These are phyloP conservation scores for Caranx ignobilis DNA, from an alignment of 2,113 vertebrate genomes.

Conservation along the genomic window DNA sequence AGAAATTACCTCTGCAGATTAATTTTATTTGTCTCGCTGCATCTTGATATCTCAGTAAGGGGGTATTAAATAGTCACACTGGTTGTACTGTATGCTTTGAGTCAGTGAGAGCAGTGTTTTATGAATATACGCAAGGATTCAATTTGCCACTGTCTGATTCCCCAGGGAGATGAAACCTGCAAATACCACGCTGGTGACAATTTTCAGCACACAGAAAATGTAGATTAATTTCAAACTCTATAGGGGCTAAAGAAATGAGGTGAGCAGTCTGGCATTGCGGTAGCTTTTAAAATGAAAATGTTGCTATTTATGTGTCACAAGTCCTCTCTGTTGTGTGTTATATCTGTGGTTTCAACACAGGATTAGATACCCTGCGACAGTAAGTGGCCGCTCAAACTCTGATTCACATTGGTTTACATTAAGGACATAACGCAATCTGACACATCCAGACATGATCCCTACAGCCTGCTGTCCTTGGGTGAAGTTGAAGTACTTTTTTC, in stretches of 20 bases:
- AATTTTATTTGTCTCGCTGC: conserved; percentile 28
- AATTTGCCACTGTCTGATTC: conserved; percentile 7
- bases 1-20: conserved; percentile 41
- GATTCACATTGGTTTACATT: neutral
- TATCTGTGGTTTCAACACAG: neutral
- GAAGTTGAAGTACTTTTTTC: neutral
- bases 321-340: neutral
- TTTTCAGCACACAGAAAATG: neutral
- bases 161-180: neutral
- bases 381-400: neutral
- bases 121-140: conserved; percentile 13
- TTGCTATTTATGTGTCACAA: neutral
- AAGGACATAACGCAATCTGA: neutral
- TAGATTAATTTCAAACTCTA: neutral
- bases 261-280: neutral
- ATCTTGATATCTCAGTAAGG: conserved; percentile 15
- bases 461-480: neutral
- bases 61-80: conserved; percentile 20
- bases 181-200: neutral
- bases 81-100: neutral
- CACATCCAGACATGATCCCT: neutral
- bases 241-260: neutral
- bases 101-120: neutral
- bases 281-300: neutral
- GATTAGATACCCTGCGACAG: neutral